These are phyloP conservation scores for Montipora efflorescens DNA, from an alignment of 64 coral and sea anemone genomes.

Conservation along the genomic window DNA sequence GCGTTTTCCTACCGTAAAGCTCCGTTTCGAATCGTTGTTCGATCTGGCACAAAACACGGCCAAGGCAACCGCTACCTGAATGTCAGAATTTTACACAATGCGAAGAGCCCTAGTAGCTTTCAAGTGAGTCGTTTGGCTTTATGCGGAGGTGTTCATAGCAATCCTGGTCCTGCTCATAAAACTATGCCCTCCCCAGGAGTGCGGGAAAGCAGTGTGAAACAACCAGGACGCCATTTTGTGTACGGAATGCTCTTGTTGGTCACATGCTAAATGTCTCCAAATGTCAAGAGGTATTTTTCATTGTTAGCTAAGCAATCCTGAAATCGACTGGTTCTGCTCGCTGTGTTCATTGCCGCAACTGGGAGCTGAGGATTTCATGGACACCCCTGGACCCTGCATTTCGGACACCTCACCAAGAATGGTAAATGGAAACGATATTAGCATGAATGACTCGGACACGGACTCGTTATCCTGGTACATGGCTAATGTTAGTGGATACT, in stretches of 20 bases:
- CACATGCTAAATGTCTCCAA: slow-evolving; percentile 52
- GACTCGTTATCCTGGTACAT: slow-evolving; percentile 30
- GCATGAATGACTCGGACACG: slow-evolving; percentile 24
- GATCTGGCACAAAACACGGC: slow-evolving; percentile 21
- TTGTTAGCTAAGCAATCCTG: not conserved
- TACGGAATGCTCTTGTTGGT: slow-evolving; percentile 15
- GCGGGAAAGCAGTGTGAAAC: slow-evolving; percentile 46
- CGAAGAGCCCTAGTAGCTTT: slow-evolving; percentile 47
- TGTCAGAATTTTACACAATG: slow-evolving; percentile 5
- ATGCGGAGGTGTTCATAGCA: slow-evolving; percentile 39
- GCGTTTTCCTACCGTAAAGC: slow-evolving; percentile 9
- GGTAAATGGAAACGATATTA: slow-evolving; percentile 38
- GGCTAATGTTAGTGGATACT: slow-evolving; percentile 32
- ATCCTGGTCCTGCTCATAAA: slow-evolving; percentile 38
- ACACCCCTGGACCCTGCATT: slow-evolving; percentile 19
- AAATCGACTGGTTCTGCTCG: slow-evolving; percentile 50
- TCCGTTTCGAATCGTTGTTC: not conserved
- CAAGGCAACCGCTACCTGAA: not conserved
- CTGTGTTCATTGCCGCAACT: slow-evolving; percentile 43
- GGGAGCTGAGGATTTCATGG: slow-evolving; percentile 43
- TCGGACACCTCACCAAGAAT: slow-evolving; percentile 35
- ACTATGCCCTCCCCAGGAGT: slow-evolving; percentile 37
- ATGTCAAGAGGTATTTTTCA: slow-evolving; percentile 17
- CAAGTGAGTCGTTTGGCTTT: slow-evolving; percentile 43
- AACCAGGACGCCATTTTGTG: slow-evolving; percentile 78